These are phyloP conservation scores for Platyura marginata DNA, from an alignment of 1,140 invertebrate species.

Conservation along the genomic window DNA sequence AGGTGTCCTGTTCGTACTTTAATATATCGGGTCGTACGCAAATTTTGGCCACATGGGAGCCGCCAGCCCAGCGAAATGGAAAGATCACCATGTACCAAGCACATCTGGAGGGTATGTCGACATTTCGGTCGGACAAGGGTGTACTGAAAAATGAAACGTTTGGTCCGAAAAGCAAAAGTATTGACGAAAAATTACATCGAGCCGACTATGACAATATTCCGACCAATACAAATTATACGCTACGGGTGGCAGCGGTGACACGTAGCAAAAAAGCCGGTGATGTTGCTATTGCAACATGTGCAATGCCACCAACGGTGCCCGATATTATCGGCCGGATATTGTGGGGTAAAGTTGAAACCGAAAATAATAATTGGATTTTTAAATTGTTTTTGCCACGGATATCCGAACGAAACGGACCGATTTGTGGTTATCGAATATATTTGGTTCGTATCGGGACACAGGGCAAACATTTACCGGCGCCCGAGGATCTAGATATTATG, in stretches of 20 bases:
- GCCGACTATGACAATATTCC: conserved; percentile 29
- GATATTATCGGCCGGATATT: conserved; percentile 37
- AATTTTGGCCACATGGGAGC: conserved; percentile 47
- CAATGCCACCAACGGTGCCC: conserved; percentile 49
- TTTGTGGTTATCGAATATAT: conserved; percentile 70
- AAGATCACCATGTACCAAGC: conserved; percentile 39
- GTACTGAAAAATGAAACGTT: conserved; percentile 29
- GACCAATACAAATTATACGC: conserved; percentile 64
- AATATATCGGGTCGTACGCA: conserved; percentile 38
- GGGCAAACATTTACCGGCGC: conserved; percentile 41
- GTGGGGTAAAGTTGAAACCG: conserved; percentile 51
- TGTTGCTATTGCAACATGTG: conserved; percentile 30
- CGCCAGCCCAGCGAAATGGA: conserved; percentile 51
- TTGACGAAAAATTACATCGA: conserved; percentile 23
- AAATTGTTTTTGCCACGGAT: conserved; percentile 51
- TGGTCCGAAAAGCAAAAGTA: conserved; percentile 36
- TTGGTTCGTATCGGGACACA: conserved; percentile 50
- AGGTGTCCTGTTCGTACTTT: conserved; percentile 28
- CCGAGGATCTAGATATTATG: conserved; percentile 42
- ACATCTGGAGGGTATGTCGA: conserved; percentile 35
- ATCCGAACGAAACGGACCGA: conserved; percentile 66
- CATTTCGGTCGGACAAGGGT: conserved; percentile 35
- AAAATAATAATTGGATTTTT: conserved; percentile 45
- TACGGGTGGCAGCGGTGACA: conserved; percentile 49
- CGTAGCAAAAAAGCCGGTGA: conserved; percentile 45